Base-by-base conservation (phyloP, 2,113 vertebrate genomes). In the Pogona vitticeps region DNA sequence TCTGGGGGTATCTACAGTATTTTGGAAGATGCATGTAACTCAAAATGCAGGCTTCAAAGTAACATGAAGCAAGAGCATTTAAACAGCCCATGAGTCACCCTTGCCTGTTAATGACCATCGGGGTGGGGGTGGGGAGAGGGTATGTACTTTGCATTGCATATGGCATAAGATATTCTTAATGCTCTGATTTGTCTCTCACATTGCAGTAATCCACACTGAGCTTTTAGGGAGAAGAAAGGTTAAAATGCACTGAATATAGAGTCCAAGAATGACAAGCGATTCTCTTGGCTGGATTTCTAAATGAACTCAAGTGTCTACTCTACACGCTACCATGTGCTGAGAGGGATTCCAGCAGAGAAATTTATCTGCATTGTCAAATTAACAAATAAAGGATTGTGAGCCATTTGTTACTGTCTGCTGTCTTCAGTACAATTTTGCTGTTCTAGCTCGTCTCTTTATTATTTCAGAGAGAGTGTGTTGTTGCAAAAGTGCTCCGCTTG, bases 371-470 rank as follows among this genome's bases (percentile, higher is more conserved):
- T 80, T 88, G 70, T 85, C 70, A 85, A 80, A 84, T 84, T 85
- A 84, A 79, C 68, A 84, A 86, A 86, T 81, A 86, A 80, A 81
- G 58, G 40, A 75, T 31, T 85, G 61, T 61, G 71, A 61, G 52
- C 40, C 0, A 0, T 0, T 2, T 31, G 9, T 88, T 61, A 15
- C 42, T 20, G 0, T 83, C 70, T 20, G 79, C 80, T 38, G 1
- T 90, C 86, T 14, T 28, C 87, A 59, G 36, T 17, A 78, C 78
- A 77, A 82, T 84, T 80, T 75, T 80, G 67, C 78, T 82, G 3
- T 5, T 89, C 68, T 38, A 70, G 91, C 83, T 88, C 76, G 17
- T 1, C 0, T 36, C 83, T 88, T 86, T 81, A 80, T 81, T 91
- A 21, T 82, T 80, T 83, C 84, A 33, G 84, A 42, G 1, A 77